Evolutionary conservation across 1,140 invertebrate species (phyloP).

Genomic region (Megalonaias nervosa): DNA sequence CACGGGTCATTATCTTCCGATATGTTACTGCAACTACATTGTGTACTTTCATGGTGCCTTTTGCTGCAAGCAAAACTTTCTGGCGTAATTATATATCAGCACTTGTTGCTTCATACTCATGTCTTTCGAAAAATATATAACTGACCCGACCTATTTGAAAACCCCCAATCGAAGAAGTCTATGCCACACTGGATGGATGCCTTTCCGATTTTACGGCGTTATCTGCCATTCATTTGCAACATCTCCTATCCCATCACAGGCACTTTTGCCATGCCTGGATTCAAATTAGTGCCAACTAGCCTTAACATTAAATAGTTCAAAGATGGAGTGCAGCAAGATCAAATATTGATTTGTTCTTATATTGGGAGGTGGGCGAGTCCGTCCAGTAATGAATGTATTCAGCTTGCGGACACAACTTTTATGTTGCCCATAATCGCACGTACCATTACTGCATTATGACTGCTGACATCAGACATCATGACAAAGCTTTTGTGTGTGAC

Average conservation of each 20-base stretch:
- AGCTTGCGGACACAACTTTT: slow-evolving; percentile 2
- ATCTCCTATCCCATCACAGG: slow-evolving; percentile 24
- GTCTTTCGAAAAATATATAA: slow-evolving; percentile 3
- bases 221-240: slow-evolving; percentile 21
- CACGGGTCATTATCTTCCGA: background rate
- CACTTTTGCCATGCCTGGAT: slow-evolving; percentile 19
- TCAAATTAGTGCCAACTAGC: slow-evolving; percentile 23
- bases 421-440: slow-evolving; percentile 22
- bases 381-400: slow-evolving; percentile 44
- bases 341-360: slow-evolving; percentile 17
- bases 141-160: background rate
- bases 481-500: slow-evolving; percentile 29
- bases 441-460: slow-evolving; percentile 32
- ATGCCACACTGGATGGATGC: slow-evolving; percentile 6
- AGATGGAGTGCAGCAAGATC: background rate
- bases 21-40: background rate
- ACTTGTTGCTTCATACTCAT: slow-evolving; percentile 1
- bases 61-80: background rate
- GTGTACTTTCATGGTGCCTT: slow-evolving; percentile 16
- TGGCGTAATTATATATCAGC: background rate
- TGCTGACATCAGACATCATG: slow-evolving; percentile 17
- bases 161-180: slow-evolving; percentile 27
- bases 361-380: slow-evolving; percentile 32
- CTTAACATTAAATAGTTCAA: background rate
- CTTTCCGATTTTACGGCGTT: slow-evolving; percentile 19